A percentile compares a stretch with the other conserved stretches of the same genome.
These are phyloP conservation scores for Gnathonemus echidnorhynchus DNA, from an alignment of 2,113 vertebrate genomes.

Conservation along the genomic window DNA sequence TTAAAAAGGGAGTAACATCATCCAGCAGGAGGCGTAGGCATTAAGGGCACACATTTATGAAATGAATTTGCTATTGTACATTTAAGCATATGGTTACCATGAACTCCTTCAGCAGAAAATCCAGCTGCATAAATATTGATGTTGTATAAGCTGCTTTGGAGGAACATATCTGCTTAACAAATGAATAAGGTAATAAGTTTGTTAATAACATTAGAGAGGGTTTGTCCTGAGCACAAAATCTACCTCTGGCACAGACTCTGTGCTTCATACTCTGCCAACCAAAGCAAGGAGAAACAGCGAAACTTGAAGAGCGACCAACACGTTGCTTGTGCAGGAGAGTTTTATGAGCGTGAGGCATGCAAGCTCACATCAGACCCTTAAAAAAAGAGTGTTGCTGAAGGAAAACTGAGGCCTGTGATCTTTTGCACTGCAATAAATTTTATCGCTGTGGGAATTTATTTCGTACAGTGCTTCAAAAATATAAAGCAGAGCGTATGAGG, in stretches of 20 bases:
- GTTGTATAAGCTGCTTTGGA: neutral
- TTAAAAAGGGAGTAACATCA: neutral
- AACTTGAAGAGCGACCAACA: neutral
- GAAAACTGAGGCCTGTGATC: neutral
- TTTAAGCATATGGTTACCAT: neutral
- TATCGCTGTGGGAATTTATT: neutral
- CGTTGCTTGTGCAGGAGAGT: neutral
- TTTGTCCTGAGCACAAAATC: neutral
- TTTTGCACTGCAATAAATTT: neutral
- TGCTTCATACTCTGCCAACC: neutral
- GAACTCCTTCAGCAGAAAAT: neutral
- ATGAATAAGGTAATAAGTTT: neutral
- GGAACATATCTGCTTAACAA: neutral
- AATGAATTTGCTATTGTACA: neutral
- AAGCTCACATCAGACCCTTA: neutral
- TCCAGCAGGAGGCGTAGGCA: neutral
- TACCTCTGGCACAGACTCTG: neutral
- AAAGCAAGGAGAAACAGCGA: neutral
- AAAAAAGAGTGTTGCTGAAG: neutral
- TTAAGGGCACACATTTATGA: neutral
- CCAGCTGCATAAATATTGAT: neutral
- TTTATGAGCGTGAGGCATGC: neutral
- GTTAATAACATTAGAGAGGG: conserved; percentile 1
- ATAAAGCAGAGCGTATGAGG: neutral
- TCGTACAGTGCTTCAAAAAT: neutral